Conservation (phyloP, 2,113 vertebrate species). For the Eretmochelys imbricata region DNA sequence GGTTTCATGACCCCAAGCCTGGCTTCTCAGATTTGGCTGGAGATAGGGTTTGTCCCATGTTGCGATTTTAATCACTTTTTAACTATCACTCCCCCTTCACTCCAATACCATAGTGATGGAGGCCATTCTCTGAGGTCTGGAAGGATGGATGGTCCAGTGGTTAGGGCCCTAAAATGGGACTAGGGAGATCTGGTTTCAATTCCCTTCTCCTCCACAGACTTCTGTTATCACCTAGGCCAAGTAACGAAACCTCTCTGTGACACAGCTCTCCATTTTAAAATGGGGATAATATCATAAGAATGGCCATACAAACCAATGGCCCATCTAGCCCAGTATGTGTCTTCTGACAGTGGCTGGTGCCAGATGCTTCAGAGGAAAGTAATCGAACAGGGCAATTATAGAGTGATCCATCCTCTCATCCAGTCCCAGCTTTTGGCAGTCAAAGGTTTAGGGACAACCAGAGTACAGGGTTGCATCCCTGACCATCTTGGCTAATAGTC, state of each 20-base stretch:
- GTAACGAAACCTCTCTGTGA: fast-evolving
- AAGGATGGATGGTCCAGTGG: not conserved
- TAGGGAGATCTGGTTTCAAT: not conserved
- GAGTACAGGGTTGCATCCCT: not conserved
- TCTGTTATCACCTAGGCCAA: not conserved
- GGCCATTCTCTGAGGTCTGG: not conserved
- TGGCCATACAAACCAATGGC: not conserved
- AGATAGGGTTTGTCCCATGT: not conserved
- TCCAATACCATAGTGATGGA: not conserved
- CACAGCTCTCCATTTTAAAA: fast-evolving
- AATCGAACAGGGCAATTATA: not conserved
- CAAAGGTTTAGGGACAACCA: not conserved
- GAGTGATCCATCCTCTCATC: not conserved
- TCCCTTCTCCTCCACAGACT: not conserved
- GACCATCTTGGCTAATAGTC: not conserved
- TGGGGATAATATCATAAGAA: not conserved
- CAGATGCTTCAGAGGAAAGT: not conserved
- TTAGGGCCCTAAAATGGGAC: not conserved
- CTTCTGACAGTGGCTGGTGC: not conserved
- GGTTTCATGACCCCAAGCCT: not conserved
- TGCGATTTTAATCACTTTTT: not conserved
- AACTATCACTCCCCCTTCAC: not conserved
- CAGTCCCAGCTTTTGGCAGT: not conserved
- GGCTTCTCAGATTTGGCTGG: not conserved
- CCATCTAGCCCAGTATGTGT: not conserved